These are phyloP conservation scores for Nemoura dubitans DNA, from an alignment of 2,888 invertebrate species.

Conservation along the genomic window DNA sequence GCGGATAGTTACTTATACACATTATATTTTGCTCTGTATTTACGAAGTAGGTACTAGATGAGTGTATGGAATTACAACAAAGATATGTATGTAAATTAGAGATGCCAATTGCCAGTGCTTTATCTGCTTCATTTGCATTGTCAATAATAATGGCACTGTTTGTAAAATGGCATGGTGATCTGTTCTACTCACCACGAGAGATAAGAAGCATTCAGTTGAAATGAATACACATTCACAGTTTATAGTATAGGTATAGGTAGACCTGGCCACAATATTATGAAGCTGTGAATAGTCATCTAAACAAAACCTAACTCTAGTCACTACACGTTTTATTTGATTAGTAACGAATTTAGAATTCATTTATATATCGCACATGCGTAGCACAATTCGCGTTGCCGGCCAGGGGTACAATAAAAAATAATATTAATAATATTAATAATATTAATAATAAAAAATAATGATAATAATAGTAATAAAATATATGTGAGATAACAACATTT, in stretches of 20 bases:
- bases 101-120: background rate
- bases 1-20: background rate
- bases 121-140: background rate
- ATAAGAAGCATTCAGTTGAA: background rate
- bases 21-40: background rate
- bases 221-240: background rate
- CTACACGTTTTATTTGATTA: background rate
- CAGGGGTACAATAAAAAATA: background rate
- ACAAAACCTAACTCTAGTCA: background rate
- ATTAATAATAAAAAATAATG: background rate
- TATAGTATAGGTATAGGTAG: background rate
- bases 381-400: background rate
- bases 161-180: background rate
- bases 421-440: slow-evolving; percentile 12
- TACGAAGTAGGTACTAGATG: background rate
- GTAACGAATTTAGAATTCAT: background rate
- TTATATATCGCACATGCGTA: background rate
- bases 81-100: background rate
- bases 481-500: slow-evolving; percentile 12
- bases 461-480: background rate
- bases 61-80: background rate
- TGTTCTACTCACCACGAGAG: background rate
- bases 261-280: background rate
- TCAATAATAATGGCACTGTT: background rate
- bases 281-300: background rate